Conservation (phyloP, 2,113 vertebrate genomes). For the Cyprinodon tularosa region DNA sequence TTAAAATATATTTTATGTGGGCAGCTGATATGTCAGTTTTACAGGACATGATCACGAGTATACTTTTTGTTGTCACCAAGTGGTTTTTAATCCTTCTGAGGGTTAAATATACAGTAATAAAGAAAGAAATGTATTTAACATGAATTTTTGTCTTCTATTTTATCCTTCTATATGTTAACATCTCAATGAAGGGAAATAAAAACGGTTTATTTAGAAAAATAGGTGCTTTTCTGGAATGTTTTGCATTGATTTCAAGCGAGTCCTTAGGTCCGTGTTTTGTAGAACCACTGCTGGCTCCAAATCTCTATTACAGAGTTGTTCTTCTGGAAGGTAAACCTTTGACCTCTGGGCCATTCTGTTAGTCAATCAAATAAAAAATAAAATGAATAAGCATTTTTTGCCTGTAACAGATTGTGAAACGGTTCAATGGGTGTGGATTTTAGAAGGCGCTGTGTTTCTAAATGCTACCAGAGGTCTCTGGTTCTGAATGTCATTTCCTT, state of each 20-base stretch:
- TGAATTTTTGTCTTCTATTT: slow-evolving; percentile 2
- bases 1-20: neutral
- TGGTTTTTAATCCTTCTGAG: slow-evolving; percentile 65
- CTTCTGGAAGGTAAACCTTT: too few species aligned
- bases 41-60: slow-evolving; percentile 31
- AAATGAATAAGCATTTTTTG: too few species aligned
- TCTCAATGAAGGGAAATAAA: too few species aligned
- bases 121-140: slow-evolving; percentile 61
- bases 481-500: slow-evolving; percentile 28
- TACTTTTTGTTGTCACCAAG: slow-evolving; percentile 58
- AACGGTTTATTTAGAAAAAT: neutral
- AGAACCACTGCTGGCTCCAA: neutral
- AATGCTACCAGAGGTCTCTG: neutral
- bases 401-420: too few species aligned
- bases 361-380: too few species aligned
- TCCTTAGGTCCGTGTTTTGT: neutral
- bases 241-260: neutral
- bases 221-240: neutral
- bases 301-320: neutral
- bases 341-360: too few species aligned
- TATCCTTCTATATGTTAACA: neutral
- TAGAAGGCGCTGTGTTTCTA: neutral
- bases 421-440: too few species aligned
- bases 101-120: slow-evolving; percentile 61
- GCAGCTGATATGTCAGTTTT: slow-evolving; percentile 4